Conservation (phyloP, 2,888 invertebrate genomes). For the Dryobotodes eremita region DNA sequence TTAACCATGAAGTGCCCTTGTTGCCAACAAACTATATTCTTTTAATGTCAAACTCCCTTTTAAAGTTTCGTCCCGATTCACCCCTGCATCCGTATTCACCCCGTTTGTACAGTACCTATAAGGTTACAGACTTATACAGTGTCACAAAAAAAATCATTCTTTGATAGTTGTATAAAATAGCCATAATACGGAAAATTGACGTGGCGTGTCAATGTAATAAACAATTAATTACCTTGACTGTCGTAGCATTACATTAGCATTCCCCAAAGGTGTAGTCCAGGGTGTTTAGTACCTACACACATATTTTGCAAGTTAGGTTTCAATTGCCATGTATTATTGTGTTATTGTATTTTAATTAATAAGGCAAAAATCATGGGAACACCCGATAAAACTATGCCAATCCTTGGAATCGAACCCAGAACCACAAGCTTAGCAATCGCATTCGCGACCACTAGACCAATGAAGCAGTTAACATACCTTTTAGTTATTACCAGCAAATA, state of each 20-base stretch:
- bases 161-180: no score
- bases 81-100: no score
- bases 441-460: neutral
- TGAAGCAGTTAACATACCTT: neutral
- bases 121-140: no score
- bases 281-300: neutral
- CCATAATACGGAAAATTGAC: neutral
- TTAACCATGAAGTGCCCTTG: no score
- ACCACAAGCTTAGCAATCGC: neutral
- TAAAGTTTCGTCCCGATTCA: no score
- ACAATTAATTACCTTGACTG: no score
- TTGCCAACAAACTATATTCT: no score
- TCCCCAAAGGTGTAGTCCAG: neutral
- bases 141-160: no score
- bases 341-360: neutral
- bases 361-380: neutral
- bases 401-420: neutral
- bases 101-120: no score
- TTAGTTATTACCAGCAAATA: neutral
- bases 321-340: neutral
- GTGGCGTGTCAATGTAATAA: neutral
- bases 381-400: neutral
- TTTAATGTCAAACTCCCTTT: no score
- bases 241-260: neutral
- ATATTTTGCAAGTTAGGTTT: neutral